Base-by-base conservation (phyloP, 2,888 invertebrate species). In the Ditula angustiorana region DNA sequence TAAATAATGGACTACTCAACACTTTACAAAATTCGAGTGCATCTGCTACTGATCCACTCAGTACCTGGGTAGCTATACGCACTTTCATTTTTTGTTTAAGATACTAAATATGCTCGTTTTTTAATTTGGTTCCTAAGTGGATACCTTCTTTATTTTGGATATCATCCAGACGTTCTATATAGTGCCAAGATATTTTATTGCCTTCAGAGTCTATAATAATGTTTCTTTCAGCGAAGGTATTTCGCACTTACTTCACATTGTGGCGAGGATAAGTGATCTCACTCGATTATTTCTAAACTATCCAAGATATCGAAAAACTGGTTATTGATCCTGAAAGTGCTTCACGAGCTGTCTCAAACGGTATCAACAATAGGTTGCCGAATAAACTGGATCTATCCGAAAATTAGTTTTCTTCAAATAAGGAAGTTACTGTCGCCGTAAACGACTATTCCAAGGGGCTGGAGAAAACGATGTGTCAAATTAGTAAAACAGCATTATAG, bases 161-260 rank as follows among this genome's bases (percentile, higher is more conserved):
- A 2, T 10, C 10, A 3, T 30, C 8, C 10, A 30, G 28, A 30
- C 30, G 7, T n/a, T 35, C 35, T n/a, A 33, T 33, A 33, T 7
- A n/a, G n/a, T 33, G 3, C 33, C 33, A 33, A 8, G 7, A 33
- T 33, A 33, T 33, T 2, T n/a, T 30, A 8, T 30, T 30, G 28
- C 28, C 33, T n/a, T 33, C n/a, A 33, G n/a, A 11, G n/a, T 33
- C 33, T 33, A 5, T 3, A 5, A 5, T 5, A 5, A 37, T 33
- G 13, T 52, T 46, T 37, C 35, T 35, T 13, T 68, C 68, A 2
- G 13, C 59, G n/a, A 68, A 56, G 2, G 68, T 35, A 44, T 66
- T 68, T 13, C 68, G 28, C 13, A 68, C 41, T 28, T 65, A 41
- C 47, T 65, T 65, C 5, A 67, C 50, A 23, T 62, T 61, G 21